A percentile compares a stretch with the other conserved stretches of the same genome.
phyloP scores from a whole-genome alignment of 2,888 invertebrate species.

The Calameuta filiformis region DNA sequence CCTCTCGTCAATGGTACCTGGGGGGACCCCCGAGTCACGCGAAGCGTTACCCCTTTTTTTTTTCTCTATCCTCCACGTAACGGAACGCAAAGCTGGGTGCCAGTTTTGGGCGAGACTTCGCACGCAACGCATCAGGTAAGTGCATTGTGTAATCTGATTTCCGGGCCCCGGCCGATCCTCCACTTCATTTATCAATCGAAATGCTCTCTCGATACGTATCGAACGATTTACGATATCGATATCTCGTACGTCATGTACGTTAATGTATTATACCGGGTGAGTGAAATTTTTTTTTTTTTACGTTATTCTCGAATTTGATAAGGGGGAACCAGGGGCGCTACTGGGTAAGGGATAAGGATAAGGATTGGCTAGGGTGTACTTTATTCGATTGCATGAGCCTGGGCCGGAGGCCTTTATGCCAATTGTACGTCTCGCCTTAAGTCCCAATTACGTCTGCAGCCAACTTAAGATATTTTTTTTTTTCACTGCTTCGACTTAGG shows the following conservation, averaged over 20 bases:
- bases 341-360: neutral
- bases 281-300: neutral
- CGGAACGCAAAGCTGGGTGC: conserved; percentile 40
- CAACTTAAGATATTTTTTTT: too few relatives aligned
- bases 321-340: conserved; percentile 22
- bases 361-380: too few relatives aligned
- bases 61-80: neutral
- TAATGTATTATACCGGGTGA: neutral
- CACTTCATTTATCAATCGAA: neutral
- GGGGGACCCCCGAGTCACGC: conserved; percentile 6
- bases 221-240: neutral
- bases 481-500: too few relatives aligned
- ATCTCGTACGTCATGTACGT: neutral
- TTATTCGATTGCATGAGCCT: too few relatives aligned
- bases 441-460: too few relatives aligned
- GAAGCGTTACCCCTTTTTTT: conserved; percentile 38
- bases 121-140: conserved; percentile 52
- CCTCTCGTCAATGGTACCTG: neutral
- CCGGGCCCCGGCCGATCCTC: conserved; percentile 3
- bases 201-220: neutral
- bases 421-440: too few relatives aligned
- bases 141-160: conserved; percentile 49
- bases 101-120: conserved; percentile 62
- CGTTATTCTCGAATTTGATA: neutral
- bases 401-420: too few relatives aligned